Conservation (phyloP, 2,888 invertebrate genomes). For the Petrolisthes cinctipes region DNA sequence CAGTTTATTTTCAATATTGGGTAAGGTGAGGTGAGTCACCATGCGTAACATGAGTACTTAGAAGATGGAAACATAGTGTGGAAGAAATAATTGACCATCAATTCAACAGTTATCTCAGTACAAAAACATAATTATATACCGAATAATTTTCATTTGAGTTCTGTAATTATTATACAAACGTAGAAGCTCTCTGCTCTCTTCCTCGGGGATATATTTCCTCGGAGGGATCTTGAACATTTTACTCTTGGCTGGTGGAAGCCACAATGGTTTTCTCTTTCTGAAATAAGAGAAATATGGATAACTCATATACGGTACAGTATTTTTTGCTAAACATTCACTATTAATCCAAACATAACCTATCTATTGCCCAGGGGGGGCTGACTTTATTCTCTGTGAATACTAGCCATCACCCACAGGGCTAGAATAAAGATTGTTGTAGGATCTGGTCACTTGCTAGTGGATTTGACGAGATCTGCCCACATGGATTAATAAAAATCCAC, state of each 20-base stretch:
- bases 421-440: too few species aligned
- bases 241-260: conserved; percentile 84
- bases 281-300: conserved; percentile 2
- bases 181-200: conserved; percentile 78
- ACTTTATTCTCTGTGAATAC: too few species aligned
- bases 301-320: too few species aligned
- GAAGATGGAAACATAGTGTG: not conserved
- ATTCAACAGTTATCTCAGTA: not conserved
- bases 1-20: too few species aligned
- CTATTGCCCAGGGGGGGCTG: too few species aligned
- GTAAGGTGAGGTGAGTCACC: too few species aligned
- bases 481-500: too few species aligned
- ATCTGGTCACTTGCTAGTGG: too few species aligned
- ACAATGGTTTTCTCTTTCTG: conserved; percentile 78
- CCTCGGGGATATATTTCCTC: conserved; percentile 74
- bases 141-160: conserved; percentile 73
- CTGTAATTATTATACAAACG: conserved; percentile 81
- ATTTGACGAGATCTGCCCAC: too few species aligned
- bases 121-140: conserved; percentile 69
- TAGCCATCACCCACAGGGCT: too few species aligned
- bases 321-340: too few species aligned
- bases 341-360: too few species aligned
- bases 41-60: not conserved
- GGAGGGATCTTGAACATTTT: conserved; percentile 81
- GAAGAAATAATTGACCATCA: not conserved